phyloP scores from a whole-genome alignment of 1,140 invertebrate species.

The Scylla paramamosain region DNA sequence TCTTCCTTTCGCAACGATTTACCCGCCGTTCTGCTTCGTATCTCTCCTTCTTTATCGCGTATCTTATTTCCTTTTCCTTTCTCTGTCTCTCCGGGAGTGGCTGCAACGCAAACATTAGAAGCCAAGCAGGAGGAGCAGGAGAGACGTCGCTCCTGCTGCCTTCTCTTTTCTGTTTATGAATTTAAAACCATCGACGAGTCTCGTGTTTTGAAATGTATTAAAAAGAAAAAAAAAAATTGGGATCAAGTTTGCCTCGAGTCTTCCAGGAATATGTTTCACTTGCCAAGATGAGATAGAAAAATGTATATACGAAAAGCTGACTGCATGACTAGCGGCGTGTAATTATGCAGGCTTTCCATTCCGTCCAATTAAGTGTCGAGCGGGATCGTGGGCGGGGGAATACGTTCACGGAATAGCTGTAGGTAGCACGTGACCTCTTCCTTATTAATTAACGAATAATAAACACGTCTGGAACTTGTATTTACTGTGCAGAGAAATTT shows the following conservation, averaged over 20 bases:
- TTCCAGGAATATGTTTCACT: neutral
- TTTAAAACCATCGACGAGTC: neutral
- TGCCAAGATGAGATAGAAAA: neutral
- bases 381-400: neutral
- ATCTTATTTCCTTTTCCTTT: slow-evolving; percentile 23
- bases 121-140: neutral
- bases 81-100: neutral
- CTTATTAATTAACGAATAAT: neutral
- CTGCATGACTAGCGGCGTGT: neutral
- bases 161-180: too few species aligned
- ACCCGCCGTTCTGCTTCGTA: neutral
- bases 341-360: too few species aligned
- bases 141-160: too few species aligned
- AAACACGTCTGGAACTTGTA: neutral
- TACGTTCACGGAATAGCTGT: neutral
- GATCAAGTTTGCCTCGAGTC: neutral
- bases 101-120: neutral
- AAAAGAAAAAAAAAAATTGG: neutral
- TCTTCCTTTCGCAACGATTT: neutral
- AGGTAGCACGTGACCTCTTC: neutral
- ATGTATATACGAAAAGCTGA: neutral
- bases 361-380: too few species aligned
- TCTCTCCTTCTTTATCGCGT: neutral
- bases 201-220: neutral
- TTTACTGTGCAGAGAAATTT: too few species aligned